A percentile compares a stretch with the other conserved stretches of the same genome.
phyloP scores from a whole-genome alignment of 2,888 invertebrate genomes.

The Nephrotoma appendiculata region DNA sequence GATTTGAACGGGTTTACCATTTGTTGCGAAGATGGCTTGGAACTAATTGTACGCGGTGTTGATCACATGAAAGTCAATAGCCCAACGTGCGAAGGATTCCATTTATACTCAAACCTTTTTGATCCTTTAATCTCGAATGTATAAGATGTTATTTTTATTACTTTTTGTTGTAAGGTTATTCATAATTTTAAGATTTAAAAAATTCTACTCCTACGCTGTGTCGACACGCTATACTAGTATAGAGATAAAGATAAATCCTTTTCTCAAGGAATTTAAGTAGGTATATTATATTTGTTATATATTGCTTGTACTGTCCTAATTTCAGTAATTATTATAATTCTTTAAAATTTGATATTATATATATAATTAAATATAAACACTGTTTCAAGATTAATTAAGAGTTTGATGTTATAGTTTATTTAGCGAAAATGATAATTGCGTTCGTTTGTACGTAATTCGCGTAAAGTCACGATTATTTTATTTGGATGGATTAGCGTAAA shows the following conservation, averaged over 20 bases:
- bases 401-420: not conserved
- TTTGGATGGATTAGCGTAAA: not conserved
- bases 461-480: not conserved
- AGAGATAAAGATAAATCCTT: not conserved
- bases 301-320: not conserved
- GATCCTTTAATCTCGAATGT: not conserved
- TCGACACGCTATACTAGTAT: not conserved
- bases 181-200: not conserved
- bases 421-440: not conserved
- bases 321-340: not conserved
- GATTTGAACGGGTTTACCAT: slow-evolving; percentile 29
- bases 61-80: slow-evolving; percentile 30
- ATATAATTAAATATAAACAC: not conserved
- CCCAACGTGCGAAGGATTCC: slow-evolving; percentile 25
- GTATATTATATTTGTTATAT: not conserved
- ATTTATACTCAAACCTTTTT: slow-evolving; percentile 22
- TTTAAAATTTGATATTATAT: not conserved
- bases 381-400: not conserved
- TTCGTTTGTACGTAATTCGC: not conserved
- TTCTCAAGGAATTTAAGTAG: not conserved
- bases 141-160: not conserved
- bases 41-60: slow-evolving; percentile 28
- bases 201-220: not conserved
- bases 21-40: slow-evolving; percentile 23
- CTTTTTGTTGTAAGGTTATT: not conserved